Evolutionary conservation across 2,113 vertebrate species (phyloP).

Genomic region (Camelus bactrianus): DNA sequence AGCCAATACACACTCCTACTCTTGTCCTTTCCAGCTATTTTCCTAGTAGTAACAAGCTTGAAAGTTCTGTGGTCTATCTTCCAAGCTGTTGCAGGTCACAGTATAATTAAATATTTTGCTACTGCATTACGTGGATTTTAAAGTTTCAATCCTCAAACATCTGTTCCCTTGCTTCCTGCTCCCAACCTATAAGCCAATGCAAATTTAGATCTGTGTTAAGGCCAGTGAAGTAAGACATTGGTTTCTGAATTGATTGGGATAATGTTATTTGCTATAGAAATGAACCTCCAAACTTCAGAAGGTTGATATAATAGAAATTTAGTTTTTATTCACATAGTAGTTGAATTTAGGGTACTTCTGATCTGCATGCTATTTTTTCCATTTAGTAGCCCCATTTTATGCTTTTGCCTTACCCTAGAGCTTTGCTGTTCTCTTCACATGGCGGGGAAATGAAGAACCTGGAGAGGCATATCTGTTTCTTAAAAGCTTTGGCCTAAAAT

Average conservation of each 20-base stretch:
- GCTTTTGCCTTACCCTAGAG: neutral
- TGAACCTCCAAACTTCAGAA: neutral
- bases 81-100: neutral
- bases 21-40: neutral
- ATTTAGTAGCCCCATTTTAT: neutral
- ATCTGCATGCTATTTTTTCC: neutral
- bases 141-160: neutral
- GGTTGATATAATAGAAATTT: conserved; percentile 20
- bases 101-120: conserved; percentile 43
- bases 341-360: neutral
- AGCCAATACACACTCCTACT: neutral
- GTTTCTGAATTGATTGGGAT: neutral
- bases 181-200: neutral
- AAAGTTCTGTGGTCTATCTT: neutral
- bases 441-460: neutral
- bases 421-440: neutral
- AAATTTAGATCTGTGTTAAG: conserved; percentile 1
- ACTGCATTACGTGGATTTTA: neutral
- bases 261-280: neutral
- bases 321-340: neutral
- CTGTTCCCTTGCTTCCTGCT: neutral
- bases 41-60: neutral
- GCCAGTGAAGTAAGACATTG: neutral
- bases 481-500: neutral
- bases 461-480: neutral